Percentiles rank a stretch among this genome's conserved stretches.
Conservation (phyloP, 1,140 invertebrate genomes). For the Heliconius nattereri region DNA sequence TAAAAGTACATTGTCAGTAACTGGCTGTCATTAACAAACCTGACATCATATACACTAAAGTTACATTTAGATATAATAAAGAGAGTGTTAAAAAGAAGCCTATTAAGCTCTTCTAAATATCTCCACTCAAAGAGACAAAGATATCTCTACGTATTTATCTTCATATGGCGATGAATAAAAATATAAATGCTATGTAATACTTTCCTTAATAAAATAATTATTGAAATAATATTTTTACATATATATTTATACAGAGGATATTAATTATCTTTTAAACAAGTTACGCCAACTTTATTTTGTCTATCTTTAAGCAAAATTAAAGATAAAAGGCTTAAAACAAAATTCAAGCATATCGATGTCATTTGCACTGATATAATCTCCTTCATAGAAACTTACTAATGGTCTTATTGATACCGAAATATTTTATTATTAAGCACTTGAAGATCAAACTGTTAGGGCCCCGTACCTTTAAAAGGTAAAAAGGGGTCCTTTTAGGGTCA, state of each 20-base stretch:
- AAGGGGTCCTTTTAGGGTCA: no score
- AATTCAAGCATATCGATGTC: conserved; percentile 7
- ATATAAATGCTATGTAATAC: no score
- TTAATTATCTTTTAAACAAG: neutral
- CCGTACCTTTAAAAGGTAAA: no score
- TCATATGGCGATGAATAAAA: neutral
- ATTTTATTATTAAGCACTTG: neutral
- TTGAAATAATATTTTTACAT: no score
- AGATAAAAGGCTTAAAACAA: neutral
- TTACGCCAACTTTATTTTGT: neutral
- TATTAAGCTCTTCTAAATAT: neutral
- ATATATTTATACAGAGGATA: no score
- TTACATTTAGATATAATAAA: neutral
- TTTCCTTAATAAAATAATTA: no score
- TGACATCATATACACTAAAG: neutral
- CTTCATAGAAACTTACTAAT: neutral
- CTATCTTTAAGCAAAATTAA: neutral
- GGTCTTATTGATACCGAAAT: neutral
- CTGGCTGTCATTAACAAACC: neutral
- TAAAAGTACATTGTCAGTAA: neutral
- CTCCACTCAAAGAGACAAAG: neutral
- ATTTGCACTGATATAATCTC: neutral
- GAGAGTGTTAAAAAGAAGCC: neutral
- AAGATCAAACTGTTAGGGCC: neutral
- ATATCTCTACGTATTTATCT: neutral